Evolutionary conservation across 2,888 invertebrate species (phyloP).

Genomic region (Eupithecia inturbata): DNA sequence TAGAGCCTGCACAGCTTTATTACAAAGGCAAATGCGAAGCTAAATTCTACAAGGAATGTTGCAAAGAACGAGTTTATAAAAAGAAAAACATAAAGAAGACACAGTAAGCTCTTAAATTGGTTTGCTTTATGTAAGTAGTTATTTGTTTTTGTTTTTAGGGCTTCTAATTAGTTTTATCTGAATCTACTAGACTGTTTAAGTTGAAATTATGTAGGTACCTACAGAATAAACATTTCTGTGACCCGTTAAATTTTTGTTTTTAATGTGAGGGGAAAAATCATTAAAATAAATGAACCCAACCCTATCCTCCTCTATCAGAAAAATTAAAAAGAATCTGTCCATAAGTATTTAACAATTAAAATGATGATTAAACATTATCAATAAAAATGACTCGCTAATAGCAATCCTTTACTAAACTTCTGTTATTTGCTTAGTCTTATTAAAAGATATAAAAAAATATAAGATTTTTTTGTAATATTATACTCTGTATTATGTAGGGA

Average conservation of each 20-base stretch:
- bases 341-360: no score
- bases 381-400: no score
- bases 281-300: no score
- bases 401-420: no score
- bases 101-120: background rate
- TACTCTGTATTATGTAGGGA: no score
- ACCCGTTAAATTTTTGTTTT: background rate
- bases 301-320: no score
- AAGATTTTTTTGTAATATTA: no score
- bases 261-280: background rate
- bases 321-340: no score
- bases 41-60: conserved; percentile 25
- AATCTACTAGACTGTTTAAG: background rate
- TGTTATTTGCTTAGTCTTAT: no score
- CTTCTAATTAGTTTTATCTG: background rate
- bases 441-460: no score
- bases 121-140: background rate
- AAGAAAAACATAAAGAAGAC: conserved; percentile 22
- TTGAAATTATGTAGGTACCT: background rate
- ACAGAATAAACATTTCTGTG: background rate
- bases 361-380: no score
- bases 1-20: conserved; percentile 21
- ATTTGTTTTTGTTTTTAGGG: background rate
- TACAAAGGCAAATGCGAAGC: conserved; percentile 32
- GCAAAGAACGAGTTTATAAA: conserved; percentile 19